These are phyloP conservation scores for Copsychus sechellarum DNA, from an alignment of 2,113 vertebrate species.

Conservation along the genomic window DNA sequence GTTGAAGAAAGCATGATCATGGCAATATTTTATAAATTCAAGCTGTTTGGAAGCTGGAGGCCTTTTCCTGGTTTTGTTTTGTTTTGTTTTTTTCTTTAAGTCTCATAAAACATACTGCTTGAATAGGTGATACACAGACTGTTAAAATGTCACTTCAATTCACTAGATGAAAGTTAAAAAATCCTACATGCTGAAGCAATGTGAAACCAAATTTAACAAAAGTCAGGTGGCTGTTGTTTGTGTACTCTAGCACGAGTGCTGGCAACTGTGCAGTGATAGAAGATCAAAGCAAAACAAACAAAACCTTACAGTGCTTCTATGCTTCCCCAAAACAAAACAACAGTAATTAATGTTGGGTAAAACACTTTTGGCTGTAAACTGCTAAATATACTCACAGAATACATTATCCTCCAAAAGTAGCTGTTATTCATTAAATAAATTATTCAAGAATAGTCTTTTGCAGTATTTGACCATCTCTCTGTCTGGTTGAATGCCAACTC, in stretches of 20 bases:
- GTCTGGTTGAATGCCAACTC: constrained; percentile 43
- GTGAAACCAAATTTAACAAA: constrained; percentile 29
- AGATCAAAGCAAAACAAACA: constrained; percentile 45
- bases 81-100: background rate
- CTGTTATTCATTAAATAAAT: constrained; percentile 49
- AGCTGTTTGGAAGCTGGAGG: background rate
- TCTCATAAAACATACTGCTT: background rate
- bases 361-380: constrained; percentile 27
- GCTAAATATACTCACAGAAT: constrained; percentile 21
- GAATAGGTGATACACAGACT: background rate
- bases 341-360: constrained; percentile 26
- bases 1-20: background rate
- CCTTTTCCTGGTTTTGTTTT: background rate
- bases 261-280: background rate
- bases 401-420: background rate
- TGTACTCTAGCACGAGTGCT: background rate
- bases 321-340: constrained; percentile 9
- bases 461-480: constrained; percentile 41
- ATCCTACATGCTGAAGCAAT: constrained; percentile 24
- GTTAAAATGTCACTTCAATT: background rate
- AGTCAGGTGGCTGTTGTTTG: constrained; percentile 11
- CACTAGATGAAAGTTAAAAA: constrained; percentile 38
- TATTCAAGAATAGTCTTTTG: constrained; percentile 43
- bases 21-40: background rate
- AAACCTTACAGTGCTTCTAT: background rate